Evolutionary conservation across 2,113 vertebrate genomes (phyloP), one percentile per base, ranked within the genome.

Genomic region (Cavia aperea): DNA sequence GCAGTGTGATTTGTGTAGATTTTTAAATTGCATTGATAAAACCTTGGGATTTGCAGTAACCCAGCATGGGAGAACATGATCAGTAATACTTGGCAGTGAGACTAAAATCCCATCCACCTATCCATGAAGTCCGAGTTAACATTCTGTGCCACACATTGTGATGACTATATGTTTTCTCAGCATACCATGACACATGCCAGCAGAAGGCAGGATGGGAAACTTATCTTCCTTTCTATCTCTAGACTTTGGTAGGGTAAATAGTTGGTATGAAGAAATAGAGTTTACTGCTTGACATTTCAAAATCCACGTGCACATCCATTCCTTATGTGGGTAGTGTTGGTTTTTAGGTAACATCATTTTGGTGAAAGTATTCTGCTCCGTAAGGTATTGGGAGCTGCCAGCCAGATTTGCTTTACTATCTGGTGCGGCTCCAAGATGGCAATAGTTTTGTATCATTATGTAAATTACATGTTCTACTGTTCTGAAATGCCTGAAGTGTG

Each of bases 351-450:
- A 83, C 87, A 88, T 94, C 87, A 60, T 88, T 62, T 72, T 86
- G 83, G 86, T 78, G 94, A 96, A 95, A 81, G 95, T 62, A 65
- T 36, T 23, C 84, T 73, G 56, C 14, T 90, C 93, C 63, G 60
- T 58, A 1, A 13, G 95, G 95, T 89, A 24, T 82, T 88, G 63
- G 5, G 24, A 88, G 84, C 51, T 97, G 39, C 87, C 95, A 94
- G n/a, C 29, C 79, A 19, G 81, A 90, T 96, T 96, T 96, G 89
- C 51, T 96, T 96, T 95, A 77, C 60, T 95, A 39, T 66, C 36
- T 93, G 72, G n/a, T 91, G 54, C 19, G 73, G 51, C 89, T 94
- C 0, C 4, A 95, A 33, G 62, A 79, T 19, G 24, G 62, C 78
- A 95, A 58, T 56, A 33, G 31, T 63, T 88, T 85, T 39, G 19